Base-by-base conservation (phyloP, 2,113 vertebrate genomes). In the Camelus dromedarius region DNA sequence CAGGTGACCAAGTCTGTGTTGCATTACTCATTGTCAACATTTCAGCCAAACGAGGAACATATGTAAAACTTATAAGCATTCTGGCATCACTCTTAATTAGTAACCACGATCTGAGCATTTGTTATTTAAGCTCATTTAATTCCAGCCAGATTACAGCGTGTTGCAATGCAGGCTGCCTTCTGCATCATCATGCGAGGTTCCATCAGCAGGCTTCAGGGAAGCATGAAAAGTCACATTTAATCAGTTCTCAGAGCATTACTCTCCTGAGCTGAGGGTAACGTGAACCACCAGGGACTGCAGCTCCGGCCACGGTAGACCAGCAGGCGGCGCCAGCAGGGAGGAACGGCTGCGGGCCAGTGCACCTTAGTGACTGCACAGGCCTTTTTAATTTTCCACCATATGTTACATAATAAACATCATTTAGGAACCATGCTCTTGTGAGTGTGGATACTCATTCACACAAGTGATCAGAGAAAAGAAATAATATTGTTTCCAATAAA, bases 41-140 rank as follows among this genome's bases (percentile, higher is more conserved):
- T 98, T 96, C 98, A 98, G 92, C 95, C 97, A 98, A 98, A 98
- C 24, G 70, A 98, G 97, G 98, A 99, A 97, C 97, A 98, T 98
- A 98, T 97, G 98, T 97, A 98, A 97, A 73, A 93, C 84, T 96
- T 95, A 96, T 77, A 98, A 96, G 92, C 97, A 76, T 97, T 92
- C 95, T 97, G 98, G 97, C 91, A 52, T 95, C 88, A 35, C 46
- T 98, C 97, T 97, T 98, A 98, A 98, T 98, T 98, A 98, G 96
- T 96, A 98, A 98, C 97, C 98, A 98, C 97, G 96, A 97, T 98
- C 98, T 97, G 93, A 98, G 97, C 97, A 98, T 98, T 98, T 98
- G 97, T 97, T 98, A 98, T 98, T 98, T 98, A 98, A 98, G 85
- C 98, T 98, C 98, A 97, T 98, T 98, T 98, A 97, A 98, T 97